phyloP scores from a whole-genome alignment of 2,113 vertebrate genomes.

The Cynopterus brachyotis region DNA sequence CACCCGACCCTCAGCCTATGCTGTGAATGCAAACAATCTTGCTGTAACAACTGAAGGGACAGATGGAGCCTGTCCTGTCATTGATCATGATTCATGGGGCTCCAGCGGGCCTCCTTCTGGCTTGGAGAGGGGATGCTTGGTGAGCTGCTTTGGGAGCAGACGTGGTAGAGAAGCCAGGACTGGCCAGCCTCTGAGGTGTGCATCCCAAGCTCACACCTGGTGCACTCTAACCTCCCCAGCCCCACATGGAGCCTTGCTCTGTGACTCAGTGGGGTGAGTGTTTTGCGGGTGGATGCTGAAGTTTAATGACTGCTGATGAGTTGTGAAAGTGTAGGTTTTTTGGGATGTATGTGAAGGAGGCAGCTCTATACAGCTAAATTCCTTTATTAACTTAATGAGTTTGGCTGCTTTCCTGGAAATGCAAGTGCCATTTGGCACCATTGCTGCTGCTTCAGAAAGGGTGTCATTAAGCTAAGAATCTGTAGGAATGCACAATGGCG shows the following conservation, averaged over 20 bases:
- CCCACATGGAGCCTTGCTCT: fast-evolving
- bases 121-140: neutral
- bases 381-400: constrained; percentile 67
- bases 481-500: neutral
- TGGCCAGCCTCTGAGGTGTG: neutral
- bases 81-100: neutral
- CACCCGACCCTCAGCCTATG: neutral
- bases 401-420: constrained; percentile 74
- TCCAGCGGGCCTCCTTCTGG: neutral
- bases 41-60: neutral
- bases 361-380: constrained; percentile 29
- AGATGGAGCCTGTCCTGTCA: neutral
- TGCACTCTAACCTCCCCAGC: neutral
- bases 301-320: neutral
- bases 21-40: neutral
- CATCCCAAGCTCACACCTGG: fast-evolving
- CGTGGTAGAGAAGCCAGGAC: neutral
- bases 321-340: neutral
- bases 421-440: constrained; percentile 53
- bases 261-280: neutral
- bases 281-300: constrained; percentile 41
- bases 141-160: neutral
- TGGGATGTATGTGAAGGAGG: constrained; percentile 6
- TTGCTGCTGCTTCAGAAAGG: constrained; percentile 48
- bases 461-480: constrained; percentile 33